A percentile compares a stretch with the other conserved stretches of the same genome.
Evolutionary conservation across 2,113 vertebrate species (phyloP).

Genomic region (Callospermophilus lateralis): DNA sequence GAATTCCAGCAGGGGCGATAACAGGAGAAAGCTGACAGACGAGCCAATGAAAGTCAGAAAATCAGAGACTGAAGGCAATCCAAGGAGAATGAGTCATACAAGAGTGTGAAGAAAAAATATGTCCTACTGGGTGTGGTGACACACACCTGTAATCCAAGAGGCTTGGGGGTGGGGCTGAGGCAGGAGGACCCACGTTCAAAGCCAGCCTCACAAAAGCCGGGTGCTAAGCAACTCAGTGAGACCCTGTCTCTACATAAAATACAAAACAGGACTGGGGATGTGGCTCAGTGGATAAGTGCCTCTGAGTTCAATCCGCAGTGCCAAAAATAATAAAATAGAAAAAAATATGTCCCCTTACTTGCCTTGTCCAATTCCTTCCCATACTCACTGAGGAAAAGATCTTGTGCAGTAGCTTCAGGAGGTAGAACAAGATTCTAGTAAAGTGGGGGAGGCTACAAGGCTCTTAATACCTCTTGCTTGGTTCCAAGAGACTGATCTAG

Average conservation of each 20-base stretch:
- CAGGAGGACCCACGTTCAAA: too few species aligned
- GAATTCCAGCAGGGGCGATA: not conserved
- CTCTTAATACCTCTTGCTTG: not conserved
- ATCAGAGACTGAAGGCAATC: not conserved
- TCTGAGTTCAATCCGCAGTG: too few species aligned
- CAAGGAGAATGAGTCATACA: not conserved
- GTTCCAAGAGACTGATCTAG: slow-evolving; percentile 16
- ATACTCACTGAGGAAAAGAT: not conserved
- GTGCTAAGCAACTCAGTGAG: too few species aligned
- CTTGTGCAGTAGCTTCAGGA: not conserved
- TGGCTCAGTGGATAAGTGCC: too few species aligned
- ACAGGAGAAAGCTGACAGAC: not conserved
- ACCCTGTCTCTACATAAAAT: too few species aligned
- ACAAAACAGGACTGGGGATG: too few species aligned
- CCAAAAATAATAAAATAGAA: not conserved
- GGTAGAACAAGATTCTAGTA: not conserved
- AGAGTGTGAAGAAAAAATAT: not conserved
- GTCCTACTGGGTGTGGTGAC: too few species aligned
- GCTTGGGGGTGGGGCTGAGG: too few species aligned
- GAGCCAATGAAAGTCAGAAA: not conserved
- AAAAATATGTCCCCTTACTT: not conserved
- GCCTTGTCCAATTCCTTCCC: not conserved
- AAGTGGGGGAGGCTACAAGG: not conserved
- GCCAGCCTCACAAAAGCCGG: too few species aligned
- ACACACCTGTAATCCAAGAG: too few species aligned